phyloP scores from a whole-genome alignment of 1,140 invertebrate species.

The Mamestra configurata region DNA sequence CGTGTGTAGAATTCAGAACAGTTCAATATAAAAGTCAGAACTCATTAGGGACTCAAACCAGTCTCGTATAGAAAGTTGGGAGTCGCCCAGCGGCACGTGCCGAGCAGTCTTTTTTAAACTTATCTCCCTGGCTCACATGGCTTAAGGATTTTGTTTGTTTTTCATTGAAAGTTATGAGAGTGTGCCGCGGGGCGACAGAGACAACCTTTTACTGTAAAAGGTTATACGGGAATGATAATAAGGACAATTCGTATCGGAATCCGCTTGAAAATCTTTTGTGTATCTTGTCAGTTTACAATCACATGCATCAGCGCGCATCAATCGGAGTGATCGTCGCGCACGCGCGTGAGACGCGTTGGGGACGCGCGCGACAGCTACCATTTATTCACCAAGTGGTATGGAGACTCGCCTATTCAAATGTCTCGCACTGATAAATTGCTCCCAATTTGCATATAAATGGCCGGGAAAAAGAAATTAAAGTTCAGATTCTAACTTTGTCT shows the following conservation, averaged over 20 bases:
- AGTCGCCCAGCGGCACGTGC: constrained; percentile 40
- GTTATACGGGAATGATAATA: constrained; percentile 43
- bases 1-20: constrained; percentile 18
- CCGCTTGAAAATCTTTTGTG: constrained; percentile 45
- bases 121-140: constrained; percentile 33
- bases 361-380: constrained; percentile 52
- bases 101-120: constrained; percentile 40
- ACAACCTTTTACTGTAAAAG: constrained; percentile 47
- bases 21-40: constrained; percentile 36
- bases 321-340: constrained; percentile 53
- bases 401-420: constrained; percentile 70
- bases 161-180: constrained; percentile 39
- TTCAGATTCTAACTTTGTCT: constrained; percentile 64
- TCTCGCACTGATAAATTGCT: constrained; percentile 74
- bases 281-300: constrained; percentile 54
- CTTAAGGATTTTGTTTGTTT: constrained; percentile 43
- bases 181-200: constrained; percentile 20
- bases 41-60: constrained; percentile 39
- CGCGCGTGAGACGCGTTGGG: constrained; percentile 46
- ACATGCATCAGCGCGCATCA: constrained; percentile 58
- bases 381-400: constrained; percentile 63
- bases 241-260: constrained; percentile 40
- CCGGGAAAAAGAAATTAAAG: constrained; percentile 66
- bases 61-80: constrained; percentile 43
- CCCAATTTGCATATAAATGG: constrained; percentile 75